phyloP scores from a whole-genome alignment of 2,888 invertebrate genomes.

The Beris chalybata region DNA sequence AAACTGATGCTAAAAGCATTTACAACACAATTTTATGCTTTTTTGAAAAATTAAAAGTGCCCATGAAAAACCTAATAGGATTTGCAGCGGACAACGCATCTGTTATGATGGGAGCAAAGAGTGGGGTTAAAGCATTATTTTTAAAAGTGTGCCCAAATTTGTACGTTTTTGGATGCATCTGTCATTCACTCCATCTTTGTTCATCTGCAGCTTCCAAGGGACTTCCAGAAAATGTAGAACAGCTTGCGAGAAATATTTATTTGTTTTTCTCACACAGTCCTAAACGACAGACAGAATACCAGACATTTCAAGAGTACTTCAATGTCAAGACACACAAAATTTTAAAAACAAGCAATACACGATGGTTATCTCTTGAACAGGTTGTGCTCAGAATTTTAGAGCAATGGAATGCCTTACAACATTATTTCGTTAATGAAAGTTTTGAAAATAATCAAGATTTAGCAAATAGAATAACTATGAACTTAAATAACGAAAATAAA shows the following conservation, averaged over 20 bases:
- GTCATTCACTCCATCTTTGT: constrained; percentile 44
- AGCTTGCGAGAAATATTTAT: constrained; percentile 42
- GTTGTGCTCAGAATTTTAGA: constrained; percentile 33
- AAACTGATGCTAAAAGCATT: constrained; percentile 23
- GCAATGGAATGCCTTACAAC: constrained; percentile 30
- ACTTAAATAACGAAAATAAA: neutral
- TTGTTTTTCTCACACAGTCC: constrained; percentile 44
- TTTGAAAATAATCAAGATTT: constrained; percentile 15
- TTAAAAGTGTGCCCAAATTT: too few species aligned
- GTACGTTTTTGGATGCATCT: too few species aligned
- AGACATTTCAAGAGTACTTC: constrained; percentile 44
- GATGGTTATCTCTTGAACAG: constrained; percentile 45
- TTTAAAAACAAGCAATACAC: constrained; percentile 42
- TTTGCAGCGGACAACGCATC: too few species aligned
- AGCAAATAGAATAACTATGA: neutral
- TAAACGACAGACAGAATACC: constrained; percentile 43
- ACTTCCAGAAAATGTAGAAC: constrained; percentile 42
- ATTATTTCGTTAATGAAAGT: neutral
- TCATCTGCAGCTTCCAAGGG: constrained; percentile 43
- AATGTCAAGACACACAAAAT: constrained; percentile 44
- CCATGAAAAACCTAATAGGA: too few species aligned
- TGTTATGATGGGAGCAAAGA: too few species aligned
- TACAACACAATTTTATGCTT: too few species aligned
- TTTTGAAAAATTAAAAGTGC: too few species aligned
- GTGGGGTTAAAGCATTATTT: too few species aligned